Evolutionary conservation across 2,888 invertebrate genomes (phyloP), one percentile per base, ranked within the genome.

Genomic region (Alviniconcha strummeri): DNA sequence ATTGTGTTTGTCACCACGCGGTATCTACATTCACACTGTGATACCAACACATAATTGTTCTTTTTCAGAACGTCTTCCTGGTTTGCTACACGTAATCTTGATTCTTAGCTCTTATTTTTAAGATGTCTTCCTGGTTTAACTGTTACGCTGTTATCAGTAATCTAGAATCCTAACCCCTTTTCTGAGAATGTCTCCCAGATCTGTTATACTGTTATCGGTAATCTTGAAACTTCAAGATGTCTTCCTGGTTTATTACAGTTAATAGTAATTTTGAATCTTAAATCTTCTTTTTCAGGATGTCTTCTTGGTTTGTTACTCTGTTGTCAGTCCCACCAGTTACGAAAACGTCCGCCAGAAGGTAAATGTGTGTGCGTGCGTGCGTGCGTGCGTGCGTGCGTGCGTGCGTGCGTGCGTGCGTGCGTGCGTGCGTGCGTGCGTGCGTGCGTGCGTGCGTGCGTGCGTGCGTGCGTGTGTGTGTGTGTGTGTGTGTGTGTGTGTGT

Each of bases 261-360:
- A 36, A 36, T 36, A 36, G 36, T 36, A 36, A 36, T 36, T 36
- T 36, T 36, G 36, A 36, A 36, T 36, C 36, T 36, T 36, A 36
- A 36, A 0, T 83, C 82, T 86, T 85, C 86, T 76, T 83, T 92
- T 92, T 79, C 90, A 94, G 94, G 99, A 99, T 94, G 99, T 99
- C 88, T 99, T 99, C 95, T 96, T 99, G 89, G 99, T 99, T 94
- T 99, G 99, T 95, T 99, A 99, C 95, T 99, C 99, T 78, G 95
- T 99, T 91, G 99, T 99, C 86, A 99, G 99, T 95, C 99, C 99
- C 81, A 99, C 99, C 78, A 99, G 99, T 87, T 99, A 99, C 95
- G 99, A 99, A 95, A 99, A 99, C 94, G 99, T 99, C 88, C 95
- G 99, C 93, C 99, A 99, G 89, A 99, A 99, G 96, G 97, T 97